phyloP scores from a whole-genome alignment of 2,888 invertebrate species.

The Tolmerus cingulatus region DNA sequence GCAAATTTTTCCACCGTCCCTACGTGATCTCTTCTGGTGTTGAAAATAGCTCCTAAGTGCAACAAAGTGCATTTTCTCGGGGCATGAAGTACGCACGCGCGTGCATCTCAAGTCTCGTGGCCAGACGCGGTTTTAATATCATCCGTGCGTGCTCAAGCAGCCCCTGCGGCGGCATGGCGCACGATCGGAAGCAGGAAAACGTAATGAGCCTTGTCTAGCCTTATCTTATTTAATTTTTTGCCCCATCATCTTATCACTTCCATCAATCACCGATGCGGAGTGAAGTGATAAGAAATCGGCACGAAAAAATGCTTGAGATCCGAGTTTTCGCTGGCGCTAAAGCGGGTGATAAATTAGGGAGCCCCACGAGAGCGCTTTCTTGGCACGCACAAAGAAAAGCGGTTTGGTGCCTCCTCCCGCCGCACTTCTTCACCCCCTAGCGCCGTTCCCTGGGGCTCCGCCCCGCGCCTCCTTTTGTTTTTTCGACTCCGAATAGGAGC shows the following conservation, averaged over 20 bases:
- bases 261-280: not conserved
- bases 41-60: conserved; percentile 26
- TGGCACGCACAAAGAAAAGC: not conserved
- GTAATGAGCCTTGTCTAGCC: not conserved
- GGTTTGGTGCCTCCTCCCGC: not conserved
- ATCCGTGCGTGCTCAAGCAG: not conserved
- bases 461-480: not conserved
- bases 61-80: conserved; percentile 8
- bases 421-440: not conserved
- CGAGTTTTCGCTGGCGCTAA: not conserved
- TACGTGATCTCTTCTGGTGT: conserved; percentile 10
- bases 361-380: not conserved
- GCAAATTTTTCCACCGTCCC: not conserved
- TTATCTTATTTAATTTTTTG: not conserved
- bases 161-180: not conserved
- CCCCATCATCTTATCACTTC: not conserved
- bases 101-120: not conserved
- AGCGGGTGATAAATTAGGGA: not conserved
- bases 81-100: not conserved
- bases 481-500: not conserved
- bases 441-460: not conserved
- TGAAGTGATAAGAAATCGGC: not conserved
- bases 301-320: not conserved
- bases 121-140: not conserved
- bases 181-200: not conserved